phyloP scores from a whole-genome alignment of 2,888 invertebrate species.

The Ganaspis brasiliensis region DNA sequence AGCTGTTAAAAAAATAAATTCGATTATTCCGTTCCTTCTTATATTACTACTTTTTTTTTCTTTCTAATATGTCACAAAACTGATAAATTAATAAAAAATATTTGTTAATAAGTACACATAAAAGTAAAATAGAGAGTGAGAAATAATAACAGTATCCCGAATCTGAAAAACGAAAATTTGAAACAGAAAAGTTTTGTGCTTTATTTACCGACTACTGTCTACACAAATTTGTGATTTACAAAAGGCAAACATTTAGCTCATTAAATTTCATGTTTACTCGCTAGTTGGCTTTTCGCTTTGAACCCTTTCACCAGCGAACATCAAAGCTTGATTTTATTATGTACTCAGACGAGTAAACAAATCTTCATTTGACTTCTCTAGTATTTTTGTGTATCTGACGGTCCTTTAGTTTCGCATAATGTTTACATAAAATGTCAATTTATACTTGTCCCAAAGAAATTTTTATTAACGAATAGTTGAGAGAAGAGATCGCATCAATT shows the following conservation, averaged over 20 bases:
- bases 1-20: neutral
- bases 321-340: conserved; percentile 42
- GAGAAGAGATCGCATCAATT: conserved; percentile 8
- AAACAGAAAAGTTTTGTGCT: neutral
- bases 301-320: neutral
- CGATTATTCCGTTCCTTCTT: neutral
- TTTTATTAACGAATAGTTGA: neutral
- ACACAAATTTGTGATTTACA: neutral
- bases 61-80: no score
- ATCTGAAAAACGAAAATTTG: no score
- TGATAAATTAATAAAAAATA: no score
- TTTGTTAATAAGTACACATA: no score
- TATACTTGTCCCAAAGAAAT: neutral
- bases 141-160: no score
- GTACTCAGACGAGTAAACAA: conserved; percentile 6
- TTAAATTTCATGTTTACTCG: conserved; percentile 16
- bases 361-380: conserved; percentile 22
- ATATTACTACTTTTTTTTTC: no score
- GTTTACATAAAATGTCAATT: neutral
- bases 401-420: neutral
- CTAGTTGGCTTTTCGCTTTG: conserved; percentile 22
- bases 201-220: neutral
- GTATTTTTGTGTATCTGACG: neutral
- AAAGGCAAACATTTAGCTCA: conserved; percentile 6
- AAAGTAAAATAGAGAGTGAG: no score